These are phyloP conservation scores for Brachionus calyciflorus DNA, from an alignment of 1,140 invertebrate genomes.

Conservation along the genomic window DNA sequence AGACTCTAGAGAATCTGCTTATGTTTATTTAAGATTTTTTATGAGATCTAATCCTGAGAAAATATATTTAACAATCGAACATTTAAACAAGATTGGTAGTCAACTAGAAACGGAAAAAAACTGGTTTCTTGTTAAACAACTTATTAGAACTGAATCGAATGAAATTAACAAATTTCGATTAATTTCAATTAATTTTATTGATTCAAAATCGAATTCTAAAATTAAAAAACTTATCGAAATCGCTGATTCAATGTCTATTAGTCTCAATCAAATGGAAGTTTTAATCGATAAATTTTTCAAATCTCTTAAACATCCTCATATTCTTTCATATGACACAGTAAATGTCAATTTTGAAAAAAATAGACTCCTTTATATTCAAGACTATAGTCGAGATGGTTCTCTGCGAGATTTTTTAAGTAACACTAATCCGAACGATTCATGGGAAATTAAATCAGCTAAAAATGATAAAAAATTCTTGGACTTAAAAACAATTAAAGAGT, in stretches of 20 bases:
- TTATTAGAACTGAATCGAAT: not conserved
- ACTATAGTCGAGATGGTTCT: conserved; percentile 37
- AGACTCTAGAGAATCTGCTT: conserved; percentile 15
- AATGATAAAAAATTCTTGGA: not conserved
- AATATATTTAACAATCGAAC: conserved; percentile 21
- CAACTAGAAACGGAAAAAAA: conserved; percentile 5
- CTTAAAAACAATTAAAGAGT: conserved; percentile 34
- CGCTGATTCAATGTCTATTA: conserved; percentile 26
- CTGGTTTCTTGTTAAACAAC: conserved; percentile 43
- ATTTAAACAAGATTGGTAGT: conserved; percentile 18
- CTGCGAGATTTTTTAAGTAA: not conserved
- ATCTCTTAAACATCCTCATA: conserved; percentile 6
- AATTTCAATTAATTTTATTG: not conserved
- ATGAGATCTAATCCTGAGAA: conserved; percentile 16
- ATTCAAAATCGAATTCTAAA: conserved; percentile 2
- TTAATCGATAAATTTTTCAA: conserved; percentile 26
- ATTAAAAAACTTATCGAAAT: conserved; percentile 18
- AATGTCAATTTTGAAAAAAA: conserved; percentile 28
- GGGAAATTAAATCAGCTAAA: not conserved
- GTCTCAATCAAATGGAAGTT: not conserved
- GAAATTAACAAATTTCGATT: conserved; percentile 19
- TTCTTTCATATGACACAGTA: conserved; percentile 10
- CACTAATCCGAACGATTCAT: conserved; percentile 1
- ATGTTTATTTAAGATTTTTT: conserved; percentile 43
- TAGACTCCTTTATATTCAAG: conserved; percentile 8